Evolutionary conservation across 2,888 invertebrate species (phyloP).

Genomic region (Cryptosula pallasiana): DNA sequence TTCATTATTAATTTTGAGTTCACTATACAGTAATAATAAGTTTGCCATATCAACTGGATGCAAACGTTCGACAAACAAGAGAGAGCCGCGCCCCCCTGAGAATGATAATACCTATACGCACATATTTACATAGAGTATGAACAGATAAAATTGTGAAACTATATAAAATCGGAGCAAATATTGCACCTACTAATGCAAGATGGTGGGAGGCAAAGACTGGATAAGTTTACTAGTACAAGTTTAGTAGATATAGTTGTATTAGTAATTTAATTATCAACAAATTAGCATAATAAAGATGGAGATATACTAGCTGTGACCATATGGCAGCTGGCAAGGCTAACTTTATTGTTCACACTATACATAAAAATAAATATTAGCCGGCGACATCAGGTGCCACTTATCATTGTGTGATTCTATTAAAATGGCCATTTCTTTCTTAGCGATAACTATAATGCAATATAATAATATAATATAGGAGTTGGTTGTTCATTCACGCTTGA

Average conservation of each 20-base stretch:
- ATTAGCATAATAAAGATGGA: conserved; percentile 23
- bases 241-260: not conserved
- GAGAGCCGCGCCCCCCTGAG: not conserved
- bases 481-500: conserved; percentile 22
- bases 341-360: conserved; percentile 6
- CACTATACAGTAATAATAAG: conserved; percentile 7
- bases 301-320: not conserved
- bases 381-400: conserved; percentile 9
- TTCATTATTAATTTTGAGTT: conserved; percentile 22
- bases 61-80: conserved; percentile 1
- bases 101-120: not conserved
- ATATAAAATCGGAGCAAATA: conserved; percentile 12
- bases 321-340: not conserved
- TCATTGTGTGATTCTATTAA: not conserved
- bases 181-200: not conserved
- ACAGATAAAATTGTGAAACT: conserved; percentile 20
- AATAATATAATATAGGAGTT: conserved; percentile 18
- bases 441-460: conserved; percentile 8
- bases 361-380: conserved; percentile 16
- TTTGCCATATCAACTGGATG: not conserved
- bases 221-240: not conserved
- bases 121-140: not conserved
- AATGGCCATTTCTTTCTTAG: not conserved
- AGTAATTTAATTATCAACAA: conserved; percentile 16
- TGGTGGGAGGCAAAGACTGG: not conserved